phyloP scores from a whole-genome alignment of 2,888 invertebrate species.

The Zaprionus obscuricornis region DNA sequence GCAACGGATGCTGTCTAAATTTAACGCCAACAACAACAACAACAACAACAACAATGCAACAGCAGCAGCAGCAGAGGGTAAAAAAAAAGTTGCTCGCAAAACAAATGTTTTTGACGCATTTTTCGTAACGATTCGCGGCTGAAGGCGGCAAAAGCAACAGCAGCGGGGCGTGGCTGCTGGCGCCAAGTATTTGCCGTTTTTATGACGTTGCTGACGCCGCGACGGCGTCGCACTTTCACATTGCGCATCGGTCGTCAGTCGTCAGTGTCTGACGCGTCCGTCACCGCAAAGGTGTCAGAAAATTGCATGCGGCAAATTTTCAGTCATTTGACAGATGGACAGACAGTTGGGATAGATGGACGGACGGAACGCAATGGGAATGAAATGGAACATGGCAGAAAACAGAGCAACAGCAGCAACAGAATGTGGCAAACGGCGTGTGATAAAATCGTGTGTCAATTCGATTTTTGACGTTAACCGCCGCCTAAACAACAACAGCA shows the following conservation, averaged over 20 bases:
- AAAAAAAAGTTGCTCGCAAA: constrained; percentile 44
- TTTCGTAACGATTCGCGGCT: constrained; percentile 23
- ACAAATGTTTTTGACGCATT: constrained; percentile 63
- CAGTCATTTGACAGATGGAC: constrained; percentile 64
- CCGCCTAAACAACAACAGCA: constrained; percentile 70
- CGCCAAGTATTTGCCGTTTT: constrained; percentile 62
- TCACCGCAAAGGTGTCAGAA: constrained; percentile 74
- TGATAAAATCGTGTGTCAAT: constrained; percentile 77
- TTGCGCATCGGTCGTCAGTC: constrained; percentile 19
- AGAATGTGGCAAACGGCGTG: constrained; percentile 35
- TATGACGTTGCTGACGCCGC: constrained; percentile 55
- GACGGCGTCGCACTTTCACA: constrained; percentile 36
- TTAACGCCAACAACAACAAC: constrained; percentile 44
- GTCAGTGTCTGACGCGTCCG: constrained; percentile 53
- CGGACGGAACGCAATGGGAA: constrained; percentile 26
- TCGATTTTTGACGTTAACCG: constrained; percentile 73
- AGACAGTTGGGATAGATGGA: constrained; percentile 22
- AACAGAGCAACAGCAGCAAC: not conserved
- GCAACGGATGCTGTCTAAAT: constrained; percentile 54
- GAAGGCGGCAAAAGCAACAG: not conserved
- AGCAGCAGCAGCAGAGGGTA: not conserved
- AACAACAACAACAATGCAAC: not conserved
- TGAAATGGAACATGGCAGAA: constrained; percentile 6
- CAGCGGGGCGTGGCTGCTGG: constrained; percentile 34
- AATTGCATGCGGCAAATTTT: constrained; percentile 62